These are phyloP conservation scores for Linepithema humile DNA, from an alignment of 1,140 invertebrate species.

Conservation along the genomic window DNA sequence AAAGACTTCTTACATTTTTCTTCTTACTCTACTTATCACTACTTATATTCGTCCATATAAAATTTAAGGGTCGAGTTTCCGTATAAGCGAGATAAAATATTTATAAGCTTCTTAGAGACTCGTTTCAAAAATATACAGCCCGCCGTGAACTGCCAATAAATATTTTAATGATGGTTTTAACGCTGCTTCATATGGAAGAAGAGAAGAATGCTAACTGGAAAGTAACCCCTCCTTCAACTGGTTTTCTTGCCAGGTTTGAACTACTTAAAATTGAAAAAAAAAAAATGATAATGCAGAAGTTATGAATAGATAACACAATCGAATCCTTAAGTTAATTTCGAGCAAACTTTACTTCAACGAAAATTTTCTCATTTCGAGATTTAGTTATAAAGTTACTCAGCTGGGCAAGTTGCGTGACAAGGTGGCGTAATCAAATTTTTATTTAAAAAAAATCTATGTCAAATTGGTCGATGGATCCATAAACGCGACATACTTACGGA, in stretches of 20 bases:
- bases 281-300: not conserved
- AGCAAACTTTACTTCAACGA: not conserved
- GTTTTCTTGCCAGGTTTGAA: not conserved
- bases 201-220: not conserved
- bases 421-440: conserved; percentile 43
- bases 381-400: conserved; percentile 39
- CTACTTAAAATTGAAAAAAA: not conserved
- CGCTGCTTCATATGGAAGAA: not conserved
- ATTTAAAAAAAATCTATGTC: conserved; percentile 26
- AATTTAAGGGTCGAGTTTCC: not conserved
- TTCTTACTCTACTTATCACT: not conserved
- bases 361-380: not conserved
- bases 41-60: conserved; percentile 6
- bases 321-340: conserved; percentile 4
- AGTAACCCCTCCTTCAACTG: not conserved
- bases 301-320: conserved; percentile 21
- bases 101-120: conserved; percentile 38
- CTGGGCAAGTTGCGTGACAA: conserved; percentile 1
- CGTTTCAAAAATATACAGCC: conserved; percentile 28
- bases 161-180: conserved; percentile 27
- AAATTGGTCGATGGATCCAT: not conserved
- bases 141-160: not conserved
- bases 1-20: no score
- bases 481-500: not conserved
- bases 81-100: conserved; percentile 30